Conservation (phyloP, 2,113 vertebrate species). For the Stictonetta naevosa region DNA sequence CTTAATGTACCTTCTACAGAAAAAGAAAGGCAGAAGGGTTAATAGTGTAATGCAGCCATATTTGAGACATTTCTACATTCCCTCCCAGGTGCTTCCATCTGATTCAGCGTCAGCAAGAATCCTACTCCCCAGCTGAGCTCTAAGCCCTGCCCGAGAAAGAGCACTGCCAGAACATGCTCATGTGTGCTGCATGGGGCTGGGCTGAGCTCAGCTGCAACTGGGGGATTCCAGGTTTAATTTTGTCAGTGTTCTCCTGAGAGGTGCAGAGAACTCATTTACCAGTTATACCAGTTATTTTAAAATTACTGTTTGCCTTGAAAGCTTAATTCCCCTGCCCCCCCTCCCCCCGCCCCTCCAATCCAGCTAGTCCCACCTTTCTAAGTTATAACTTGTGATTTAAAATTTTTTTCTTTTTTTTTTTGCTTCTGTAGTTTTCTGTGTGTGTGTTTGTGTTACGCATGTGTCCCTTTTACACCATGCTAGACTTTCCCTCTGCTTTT, state of each 20-base stretch:
- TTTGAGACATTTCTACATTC: not conserved
- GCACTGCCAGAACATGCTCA: not conserved
- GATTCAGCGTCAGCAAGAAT: not conserved
- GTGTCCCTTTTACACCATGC: not conserved
- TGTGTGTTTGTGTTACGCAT: too few species aligned
- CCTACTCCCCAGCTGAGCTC: not conserved
- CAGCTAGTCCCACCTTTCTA: not conserved
- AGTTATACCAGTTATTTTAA: not conserved
- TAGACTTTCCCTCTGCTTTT: not conserved
- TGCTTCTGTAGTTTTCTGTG: too few species aligned
- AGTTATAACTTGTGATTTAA: not conserved
- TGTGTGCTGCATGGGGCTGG: rapidly evolving
- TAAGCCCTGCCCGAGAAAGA: not conserved
- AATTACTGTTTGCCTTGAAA: not conserved
- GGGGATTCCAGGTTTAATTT: not conserved
- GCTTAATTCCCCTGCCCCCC: not conserved
- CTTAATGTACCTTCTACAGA: not conserved
- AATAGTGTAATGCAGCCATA: not conserved
- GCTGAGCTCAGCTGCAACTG: not conserved
- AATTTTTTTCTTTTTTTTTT: not conserved
- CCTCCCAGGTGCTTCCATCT: not conserved
- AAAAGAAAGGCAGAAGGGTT: not conserved
- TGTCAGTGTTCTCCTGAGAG: not conserved
- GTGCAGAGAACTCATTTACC: not conserved
- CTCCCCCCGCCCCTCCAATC: not conserved